A percentile compares a stretch with the other conserved stretches of the same genome.
Evolutionary conservation across 2,888 invertebrate genomes (phyloP).

Genomic region (Chironomus riparius): DNA sequence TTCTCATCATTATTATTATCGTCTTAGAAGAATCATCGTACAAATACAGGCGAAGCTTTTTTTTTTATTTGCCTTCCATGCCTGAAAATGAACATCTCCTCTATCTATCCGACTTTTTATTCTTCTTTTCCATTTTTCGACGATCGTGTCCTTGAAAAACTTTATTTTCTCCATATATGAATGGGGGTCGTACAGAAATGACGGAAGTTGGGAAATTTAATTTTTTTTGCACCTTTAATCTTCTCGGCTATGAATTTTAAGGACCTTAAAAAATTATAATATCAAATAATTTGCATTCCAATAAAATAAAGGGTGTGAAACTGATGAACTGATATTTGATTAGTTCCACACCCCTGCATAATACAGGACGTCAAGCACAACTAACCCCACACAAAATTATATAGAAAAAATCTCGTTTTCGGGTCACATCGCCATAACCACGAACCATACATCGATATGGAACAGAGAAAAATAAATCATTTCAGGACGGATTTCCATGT

Average conservation of each 20-base stretch:
- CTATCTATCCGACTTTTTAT: neutral
- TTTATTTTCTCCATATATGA: constrained; percentile 10
- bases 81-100: too few relatives aligned
- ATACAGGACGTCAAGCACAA: too few relatives aligned
- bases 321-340: too few relatives aligned
- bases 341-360: too few relatives aligned
- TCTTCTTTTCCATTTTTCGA: neutral
- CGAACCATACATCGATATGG: neutral
- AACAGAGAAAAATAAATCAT: neutral
- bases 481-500: neutral
- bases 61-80: neutral
- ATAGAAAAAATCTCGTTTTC: neutral
- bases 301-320: too few relatives aligned
- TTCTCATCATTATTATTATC: neutral
- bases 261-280: too few relatives aligned
- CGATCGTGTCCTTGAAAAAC: constrained; percentile 22
- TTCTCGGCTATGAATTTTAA: too few relatives aligned
- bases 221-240: too few relatives aligned
- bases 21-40: neutral
- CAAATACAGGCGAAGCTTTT: neutral
- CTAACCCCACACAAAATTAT: neutral
- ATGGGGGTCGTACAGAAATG: neutral
- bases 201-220: too few relatives aligned
- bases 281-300: too few relatives aligned
- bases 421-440: neutral